Evolutionary conservation across 2,113 vertebrate genomes (phyloP).

Genomic region (Neodontobutis hainanensis): DNA sequence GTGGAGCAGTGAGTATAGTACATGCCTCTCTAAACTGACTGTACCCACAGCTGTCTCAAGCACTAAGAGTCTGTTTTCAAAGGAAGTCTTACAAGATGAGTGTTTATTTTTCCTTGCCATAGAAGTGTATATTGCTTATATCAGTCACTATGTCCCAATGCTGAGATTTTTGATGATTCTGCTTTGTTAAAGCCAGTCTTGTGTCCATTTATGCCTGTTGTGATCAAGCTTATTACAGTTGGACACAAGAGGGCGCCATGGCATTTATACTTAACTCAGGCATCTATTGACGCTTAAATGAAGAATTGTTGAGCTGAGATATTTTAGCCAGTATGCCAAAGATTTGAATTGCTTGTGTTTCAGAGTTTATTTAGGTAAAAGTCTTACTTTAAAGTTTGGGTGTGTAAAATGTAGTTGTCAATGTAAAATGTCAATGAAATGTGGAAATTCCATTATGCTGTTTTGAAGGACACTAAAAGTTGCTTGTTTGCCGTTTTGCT

Average conservation of each 20-base stretch:
- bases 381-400: not conserved
- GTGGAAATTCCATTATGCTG: not conserved
- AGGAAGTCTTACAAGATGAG: conserved; percentile 25
- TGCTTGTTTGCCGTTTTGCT: conserved; percentile 16
- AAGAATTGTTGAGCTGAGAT: conserved; percentile 33
- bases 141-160: conserved; percentile 14
- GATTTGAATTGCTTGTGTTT: conserved; percentile 35
- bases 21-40: too few species aligned
- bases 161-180: conserved; percentile 12
- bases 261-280: conserved; percentile 5
- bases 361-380: not conserved
- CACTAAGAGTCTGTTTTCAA: not conserved
- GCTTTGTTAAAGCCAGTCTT: conserved; percentile 6
- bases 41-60: not conserved
- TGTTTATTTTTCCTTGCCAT: conserved; percentile 28
- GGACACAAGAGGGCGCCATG: conserved; percentile 49
- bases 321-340: conserved; percentile 55
- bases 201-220: not conserved
- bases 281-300: conserved; percentile 19
- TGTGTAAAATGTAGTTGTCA: not conserved
- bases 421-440: too few species aligned
- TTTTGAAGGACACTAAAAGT: conserved; percentile 21
- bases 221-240: conserved; percentile 12
- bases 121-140: too few species aligned
- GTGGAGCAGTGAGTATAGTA: too few species aligned